Percentiles rank a stretch among this genome's conserved stretches.
phyloP scores from a whole-genome alignment of 1,140 invertebrate genomes.

The Physella acuta region DNA sequence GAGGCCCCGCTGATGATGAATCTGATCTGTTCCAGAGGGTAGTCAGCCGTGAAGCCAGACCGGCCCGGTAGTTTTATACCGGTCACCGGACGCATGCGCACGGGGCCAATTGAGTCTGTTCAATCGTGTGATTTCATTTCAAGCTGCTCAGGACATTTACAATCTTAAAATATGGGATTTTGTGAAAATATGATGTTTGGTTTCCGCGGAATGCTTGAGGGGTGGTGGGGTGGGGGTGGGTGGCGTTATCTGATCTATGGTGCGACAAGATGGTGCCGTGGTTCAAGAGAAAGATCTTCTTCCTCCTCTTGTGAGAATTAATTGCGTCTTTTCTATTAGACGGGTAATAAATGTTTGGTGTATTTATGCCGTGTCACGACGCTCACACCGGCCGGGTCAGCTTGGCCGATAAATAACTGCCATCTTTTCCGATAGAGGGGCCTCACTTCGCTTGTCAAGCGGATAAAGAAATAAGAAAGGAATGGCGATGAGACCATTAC shows the following conservation, averaged over 20 bases:
- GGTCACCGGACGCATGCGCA: slow-evolving; percentile 7
- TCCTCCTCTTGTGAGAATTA: slow-evolving; percentile 17
- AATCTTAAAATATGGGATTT: slow-evolving; percentile 26
- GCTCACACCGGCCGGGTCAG: no score
- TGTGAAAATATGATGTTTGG: slow-evolving; percentile 22
- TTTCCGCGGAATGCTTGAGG: no score
- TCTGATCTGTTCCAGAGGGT: slow-evolving; percentile 21
- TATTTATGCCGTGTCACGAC: slow-evolving; percentile 8
- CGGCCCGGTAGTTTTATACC: neutral
- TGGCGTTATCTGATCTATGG: slow-evolving; percentile 2
- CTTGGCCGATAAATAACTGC: no score
- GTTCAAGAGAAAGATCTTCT: neutral
- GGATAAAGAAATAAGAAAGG: no score
- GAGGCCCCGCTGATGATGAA: slow-evolving; percentile 20
- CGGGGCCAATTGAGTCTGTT: slow-evolving; percentile 22
- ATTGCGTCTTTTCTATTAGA: slow-evolving; percentile 21
- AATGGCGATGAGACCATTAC: no score
- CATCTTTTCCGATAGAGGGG: no score
- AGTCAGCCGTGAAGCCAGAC: slow-evolving; percentile 2
- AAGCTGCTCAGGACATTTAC: slow-evolving; percentile 24
- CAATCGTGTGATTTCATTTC: slow-evolving; percentile 25
- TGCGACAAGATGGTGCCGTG: neutral
- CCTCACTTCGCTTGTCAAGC: no score
- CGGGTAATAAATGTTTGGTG: neutral
- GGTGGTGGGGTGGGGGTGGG: no score